Base-by-base conservation (phyloP, 1,140 invertebrate genomes). In the Daktulosphaira vitifoliae region DNA sequence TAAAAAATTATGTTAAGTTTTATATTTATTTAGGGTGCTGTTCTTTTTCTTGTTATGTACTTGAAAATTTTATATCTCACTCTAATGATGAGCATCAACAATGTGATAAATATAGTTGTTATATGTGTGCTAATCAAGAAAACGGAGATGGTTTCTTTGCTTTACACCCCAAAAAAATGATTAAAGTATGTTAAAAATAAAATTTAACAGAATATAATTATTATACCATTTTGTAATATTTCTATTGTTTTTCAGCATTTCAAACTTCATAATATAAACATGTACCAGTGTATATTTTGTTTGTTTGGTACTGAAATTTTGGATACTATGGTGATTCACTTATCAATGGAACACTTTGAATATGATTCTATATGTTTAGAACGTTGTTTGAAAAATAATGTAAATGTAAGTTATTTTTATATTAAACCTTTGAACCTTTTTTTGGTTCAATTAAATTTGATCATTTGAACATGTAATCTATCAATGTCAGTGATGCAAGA, bases 221-320 rank as follows among this genome's bases (percentile, higher is more conserved):
- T 20, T n/a, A n/a, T n/a, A n/a, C n/a, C n/a, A n/a, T 53, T 15
- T 22, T 8, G 11, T 59, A 44, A 16, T 59, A 11, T 5, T 59
- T 26, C n/a, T 16, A n/a, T n/a, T n/a, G n/a, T 59, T 48, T 25
- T 62, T 48, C 18, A 62, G 56, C 56, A 62, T n/a, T 62, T 62
- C 20, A 62, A 48, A 6, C 11, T 62, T 3, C 56, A 62, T 16
- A 48, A 44, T 20, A 48, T 62, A 15, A 48, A 46, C 29, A 15
- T n/a, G 25, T 62, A 33, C 26, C 56, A 62, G 29, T 62, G 56
- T 37, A 48, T 62, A 46, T 62, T 48, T 9, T 62, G 56, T 16
- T 33, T 62, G 8, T 48, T 33, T 33, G 56, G 56, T 3, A 22
- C 25, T 18, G 56, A 62, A 48, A 18, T 18, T 62, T 20, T 20